These are phyloP conservation scores for Zaprionus kolodkinae DNA, from an alignment of 1,140 invertebrate species.

Conservation along the genomic window DNA sequence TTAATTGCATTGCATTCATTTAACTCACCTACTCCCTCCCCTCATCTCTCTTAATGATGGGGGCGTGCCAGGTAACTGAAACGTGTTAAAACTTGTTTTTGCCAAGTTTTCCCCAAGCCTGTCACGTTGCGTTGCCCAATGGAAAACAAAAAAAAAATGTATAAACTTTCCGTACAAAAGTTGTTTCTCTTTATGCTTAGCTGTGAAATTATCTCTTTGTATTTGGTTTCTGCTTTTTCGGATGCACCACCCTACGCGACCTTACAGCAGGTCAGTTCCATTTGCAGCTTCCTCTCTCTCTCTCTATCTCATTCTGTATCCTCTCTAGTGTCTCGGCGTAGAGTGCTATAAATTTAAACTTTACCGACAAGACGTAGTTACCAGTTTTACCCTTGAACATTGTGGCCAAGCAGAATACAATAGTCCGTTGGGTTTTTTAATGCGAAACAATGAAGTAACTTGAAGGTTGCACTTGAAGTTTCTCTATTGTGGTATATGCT, in stretches of 20 bases:
- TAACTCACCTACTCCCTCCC: slow-evolving; percentile 9
- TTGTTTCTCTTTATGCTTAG: slow-evolving; percentile 54
- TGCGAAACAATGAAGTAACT: slow-evolving; percentile 42
- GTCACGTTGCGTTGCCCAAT: slow-evolving; percentile 48
- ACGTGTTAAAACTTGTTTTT: slow-evolving; percentile 59
- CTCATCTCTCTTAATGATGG: slow-evolving; percentile 41
- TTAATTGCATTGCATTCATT: slow-evolving; percentile 67
- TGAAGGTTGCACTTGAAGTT: neutral
- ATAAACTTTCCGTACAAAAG: slow-evolving; percentile 49
- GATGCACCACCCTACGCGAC: slow-evolving; percentile 5
- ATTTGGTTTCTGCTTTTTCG: slow-evolving; percentile 44
- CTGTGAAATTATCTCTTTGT: slow-evolving; percentile 62
- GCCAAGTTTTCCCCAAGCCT: slow-evolving; percentile 39
- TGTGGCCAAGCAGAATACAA: neutral
- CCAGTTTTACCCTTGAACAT: neutral
- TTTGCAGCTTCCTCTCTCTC: neutral
- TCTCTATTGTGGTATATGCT: neutral
- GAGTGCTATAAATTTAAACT: slow-evolving; percentile 57
- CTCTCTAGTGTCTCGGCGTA: neutral
- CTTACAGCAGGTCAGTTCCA: slow-evolving; percentile 44
- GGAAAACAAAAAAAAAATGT: neutral
- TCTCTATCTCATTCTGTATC: neutral
- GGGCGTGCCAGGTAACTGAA: slow-evolving; percentile 50
- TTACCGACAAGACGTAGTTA: slow-evolving; percentile 34
- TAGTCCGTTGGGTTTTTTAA: slow-evolving; percentile 14